Evolutionary conservation across 92 coral and sea anemone genomes (phyloP), one percentile per base, ranked within the genome.

Genomic region (Bergia puertoricense): DNA sequence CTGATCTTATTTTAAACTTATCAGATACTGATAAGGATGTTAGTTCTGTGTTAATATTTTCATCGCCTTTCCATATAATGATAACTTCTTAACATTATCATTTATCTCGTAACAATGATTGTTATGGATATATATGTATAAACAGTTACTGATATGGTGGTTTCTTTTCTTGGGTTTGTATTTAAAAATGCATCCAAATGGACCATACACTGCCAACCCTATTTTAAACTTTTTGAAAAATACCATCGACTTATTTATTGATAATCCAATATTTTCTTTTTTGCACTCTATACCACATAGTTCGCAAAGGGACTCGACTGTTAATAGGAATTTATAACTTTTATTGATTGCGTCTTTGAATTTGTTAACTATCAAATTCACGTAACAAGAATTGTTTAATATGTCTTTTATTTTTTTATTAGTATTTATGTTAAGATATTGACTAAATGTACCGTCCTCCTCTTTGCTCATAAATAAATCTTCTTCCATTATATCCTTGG

Each of bases 181-280:
- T 73, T 85, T 45, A 48, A 1, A 73, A 18, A 85, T 85, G 45
- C 15, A 22, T 41, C 88, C 88, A 40, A 4, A 85, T 73, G 88
- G 88, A 0, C 88, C 88, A 85, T 85, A 85, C 62, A 73, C 88
- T 22, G 22, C 16, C 7, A 85, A 46, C 0, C 78, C 88, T 30
- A 85, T 0, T 30, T 38, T 56, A 15, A 81, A 81, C 51, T 81
- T 81, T 46, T 81, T 51, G 22, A 81, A 81, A 73, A 81, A 81
- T 20, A 43, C 40, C 22, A 81, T 30, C 30, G 85, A 81, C 42
- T 81, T 81, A 46, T 81, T 81, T 38, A 81, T 81, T 9, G 36
- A 57, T 48, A 81, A 73, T 0, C 86, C 59, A 0, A 68, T 65
- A 66, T 82, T 65, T 82, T 82, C 76, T 37, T 66, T 82, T 20